Conservation (phyloP, 1,140 invertebrate species). For the Gryon sp. region DNA sequence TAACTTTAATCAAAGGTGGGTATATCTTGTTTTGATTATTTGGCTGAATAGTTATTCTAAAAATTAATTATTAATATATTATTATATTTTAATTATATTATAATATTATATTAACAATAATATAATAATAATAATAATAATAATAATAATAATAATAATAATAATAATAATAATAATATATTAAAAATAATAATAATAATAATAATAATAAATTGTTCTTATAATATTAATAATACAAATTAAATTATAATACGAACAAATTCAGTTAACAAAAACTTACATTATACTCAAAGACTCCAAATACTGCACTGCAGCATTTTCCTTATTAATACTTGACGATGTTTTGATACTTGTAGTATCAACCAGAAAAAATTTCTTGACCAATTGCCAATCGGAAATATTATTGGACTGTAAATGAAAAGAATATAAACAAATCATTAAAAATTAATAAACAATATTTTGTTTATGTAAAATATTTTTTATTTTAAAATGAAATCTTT, state of each 20-base stretch:
- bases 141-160: neutral
- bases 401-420: slow-evolving; percentile 72
- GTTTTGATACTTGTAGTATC: slow-evolving; percentile 80
- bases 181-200: slow-evolving; percentile 3
- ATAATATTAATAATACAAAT: no score
- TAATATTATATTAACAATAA: neutral
- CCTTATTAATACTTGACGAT: slow-evolving; percentile 61
- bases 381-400: slow-evolving; percentile 82
- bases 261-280: no score
- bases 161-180: no score
- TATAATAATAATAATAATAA: neutral
- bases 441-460: neutral
- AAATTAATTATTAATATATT: slow-evolving; percentile 46
- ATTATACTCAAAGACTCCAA: slow-evolving; percentile 75
- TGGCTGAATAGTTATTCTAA: slow-evolving; percentile 78
- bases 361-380: slow-evolving; percentile 85
- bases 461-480: neutral
- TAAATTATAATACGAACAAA: neutral
- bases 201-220: neutral
- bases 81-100: neutral
- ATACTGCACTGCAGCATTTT: slow-evolving; percentile 67
- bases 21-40: slow-evolving; percentile 81
- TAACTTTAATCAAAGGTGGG: slow-evolving; percentile 81
- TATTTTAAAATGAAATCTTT: neutral
- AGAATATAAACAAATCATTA: no score